phyloP scores from a whole-genome alignment of 2,888 invertebrate genomes.

The Drymonia ruficornis region DNA sequence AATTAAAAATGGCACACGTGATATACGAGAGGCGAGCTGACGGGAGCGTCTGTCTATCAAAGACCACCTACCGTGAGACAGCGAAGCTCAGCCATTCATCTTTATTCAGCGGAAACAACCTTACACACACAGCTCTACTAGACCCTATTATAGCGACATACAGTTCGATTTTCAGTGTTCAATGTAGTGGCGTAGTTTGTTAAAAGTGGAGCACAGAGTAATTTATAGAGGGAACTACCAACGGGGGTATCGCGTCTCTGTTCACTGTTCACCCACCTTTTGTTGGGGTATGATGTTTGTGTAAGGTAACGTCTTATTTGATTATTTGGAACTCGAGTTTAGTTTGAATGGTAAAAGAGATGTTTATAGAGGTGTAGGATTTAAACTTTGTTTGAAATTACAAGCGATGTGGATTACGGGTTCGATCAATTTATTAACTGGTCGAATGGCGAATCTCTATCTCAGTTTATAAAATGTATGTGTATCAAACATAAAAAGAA shows the following conservation, averaged over 20 bases:
- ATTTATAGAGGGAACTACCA: constrained; percentile 56
- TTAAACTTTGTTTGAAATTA: too few species aligned
- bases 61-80: constrained; percentile 76
- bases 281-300: constrained; percentile 35
- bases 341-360: constrained; percentile 16
- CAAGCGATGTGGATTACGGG: too few species aligned
- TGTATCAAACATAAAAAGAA: too few species aligned
- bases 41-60: constrained; percentile 76
- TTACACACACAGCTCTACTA: constrained; percentile 1
- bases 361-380: too few species aligned
- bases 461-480: too few species aligned
- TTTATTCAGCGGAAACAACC: constrained; percentile 62
- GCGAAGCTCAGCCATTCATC: constrained; percentile 70
- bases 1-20: constrained; percentile 67
- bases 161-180: constrained; percentile 14
- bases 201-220: constrained; percentile 51
- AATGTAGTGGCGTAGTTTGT: constrained; percentile 21
- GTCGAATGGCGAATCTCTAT: too few species aligned
- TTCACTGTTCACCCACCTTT: constrained; percentile 32
- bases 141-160: fast-evolving
- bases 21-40: constrained; percentile 53
- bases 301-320: constrained; percentile 19
- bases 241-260: constrained; percentile 19
- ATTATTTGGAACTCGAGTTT: constrained; percentile 12
- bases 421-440: too few species aligned